Percentiles rank a stretch among this genome's conserved stretches.
Evolutionary conservation across 92 coral and sea anemone species (phyloP).

Genomic region (Siderastrea siderea): DNA sequence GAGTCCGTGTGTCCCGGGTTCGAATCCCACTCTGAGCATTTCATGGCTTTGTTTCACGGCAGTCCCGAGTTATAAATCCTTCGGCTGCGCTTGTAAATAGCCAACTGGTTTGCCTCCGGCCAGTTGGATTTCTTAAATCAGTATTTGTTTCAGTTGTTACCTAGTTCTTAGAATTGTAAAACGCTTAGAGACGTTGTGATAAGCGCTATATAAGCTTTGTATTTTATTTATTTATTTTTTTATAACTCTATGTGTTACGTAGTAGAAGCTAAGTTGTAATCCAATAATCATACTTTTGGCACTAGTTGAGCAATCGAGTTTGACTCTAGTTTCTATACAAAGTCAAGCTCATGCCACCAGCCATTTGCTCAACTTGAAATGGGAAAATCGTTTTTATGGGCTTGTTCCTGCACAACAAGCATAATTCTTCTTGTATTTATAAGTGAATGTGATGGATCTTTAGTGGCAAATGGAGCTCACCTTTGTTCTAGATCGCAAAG

Average conservation of each 20-base stretch:
- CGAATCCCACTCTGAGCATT: no score
- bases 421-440: slow-evolving; percentile 1
- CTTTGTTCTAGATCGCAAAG: slow-evolving; percentile 74
- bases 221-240: no score
- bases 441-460: slow-evolving; percentile 16
- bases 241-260: not conserved
- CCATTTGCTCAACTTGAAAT: slow-evolving; percentile 24
- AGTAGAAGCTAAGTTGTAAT: not conserved
- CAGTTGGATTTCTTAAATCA: no score
- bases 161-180: no score
- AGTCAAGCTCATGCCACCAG: not conserved
- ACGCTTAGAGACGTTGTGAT: no score
- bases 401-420: not conserved
- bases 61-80: not conserved
- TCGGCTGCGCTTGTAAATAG: no score
- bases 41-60: no score
- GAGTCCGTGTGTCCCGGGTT: no score
- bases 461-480: slow-evolving; percentile 48
- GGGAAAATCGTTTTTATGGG: slow-evolving; percentile 13
- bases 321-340: no score
- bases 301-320: slow-evolving; percentile 21
- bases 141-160: no score
- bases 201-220: no score
- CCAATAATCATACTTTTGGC: not conserved
- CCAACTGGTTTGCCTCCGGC: no score